These are phyloP conservation scores for Syngnathus scovelli DNA, from an alignment of 2,113 vertebrate genomes.

Conservation along the genomic window DNA sequence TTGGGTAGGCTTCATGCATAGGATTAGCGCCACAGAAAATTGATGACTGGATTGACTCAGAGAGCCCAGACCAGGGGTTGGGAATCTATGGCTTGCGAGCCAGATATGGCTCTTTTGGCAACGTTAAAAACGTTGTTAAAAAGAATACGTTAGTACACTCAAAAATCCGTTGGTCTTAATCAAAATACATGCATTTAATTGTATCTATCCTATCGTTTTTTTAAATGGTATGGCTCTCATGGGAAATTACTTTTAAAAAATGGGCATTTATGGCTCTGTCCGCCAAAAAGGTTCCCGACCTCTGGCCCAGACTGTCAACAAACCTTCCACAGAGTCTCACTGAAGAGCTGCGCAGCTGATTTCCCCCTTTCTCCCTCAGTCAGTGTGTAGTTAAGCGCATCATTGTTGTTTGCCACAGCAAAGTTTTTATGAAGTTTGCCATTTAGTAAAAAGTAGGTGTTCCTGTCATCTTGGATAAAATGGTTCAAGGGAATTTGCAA, in stretches of 20 bases:
- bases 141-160: too few species aligned
- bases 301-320: not conserved
- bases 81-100: too few species aligned
- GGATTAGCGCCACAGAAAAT: not conserved
- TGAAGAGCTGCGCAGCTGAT: constrained; percentile 64
- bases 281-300: too few species aligned
- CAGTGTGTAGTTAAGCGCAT: constrained; percentile 65
- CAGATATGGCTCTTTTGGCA: too few species aligned
- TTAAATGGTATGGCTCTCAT: too few species aligned
- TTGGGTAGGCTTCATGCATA: not conserved
- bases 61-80: not conserved
- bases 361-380: constrained; percentile 56
- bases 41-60: too few species aligned
- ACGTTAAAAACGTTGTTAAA: too few species aligned
- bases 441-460: constrained; percentile 70
- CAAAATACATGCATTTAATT: too few species aligned
- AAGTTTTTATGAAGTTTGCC: constrained; percentile 52
- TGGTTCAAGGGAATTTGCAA: constrained; percentile 51
- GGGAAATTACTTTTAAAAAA: too few species aligned
- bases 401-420: constrained; percentile 57
- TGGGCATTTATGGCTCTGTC: too few species aligned
- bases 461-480: constrained; percentile 69
- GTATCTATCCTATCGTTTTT: too few species aligned
- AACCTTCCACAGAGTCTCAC: constrained; percentile 65
- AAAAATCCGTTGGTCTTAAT: too few species aligned